A percentile compares a stretch with the other conserved stretches of the same genome.
phyloP scores from a whole-genome alignment of 2,888 invertebrate species.

The Cremastobaeus sp. region DNA sequence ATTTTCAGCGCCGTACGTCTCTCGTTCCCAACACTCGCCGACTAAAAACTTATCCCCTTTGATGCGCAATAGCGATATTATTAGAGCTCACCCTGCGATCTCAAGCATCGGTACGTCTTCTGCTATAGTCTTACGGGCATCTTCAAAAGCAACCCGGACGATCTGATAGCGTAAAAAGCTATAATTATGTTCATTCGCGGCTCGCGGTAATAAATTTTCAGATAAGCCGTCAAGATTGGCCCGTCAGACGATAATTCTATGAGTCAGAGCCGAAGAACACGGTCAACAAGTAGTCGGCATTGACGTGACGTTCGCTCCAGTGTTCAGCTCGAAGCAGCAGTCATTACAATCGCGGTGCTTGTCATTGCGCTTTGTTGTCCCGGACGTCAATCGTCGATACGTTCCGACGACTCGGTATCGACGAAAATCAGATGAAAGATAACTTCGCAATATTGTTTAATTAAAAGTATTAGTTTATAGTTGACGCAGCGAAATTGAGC shows the following conservation, averaged over 20 bases:
- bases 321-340: slow-evolving; percentile 64
- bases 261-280: slow-evolving; percentile 61
- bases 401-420: background rate
- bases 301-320: slow-evolving; percentile 62
- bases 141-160: slow-evolving; percentile 52
- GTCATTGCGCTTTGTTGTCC: slow-evolving; percentile 48
- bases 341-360: slow-evolving; percentile 63
- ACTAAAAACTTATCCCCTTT: slow-evolving; percentile 7
- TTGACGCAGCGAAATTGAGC: too few relatives aligned
- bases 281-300: slow-evolving; percentile 72
- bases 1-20: slow-evolving; percentile 6
- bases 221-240: slow-evolving; percentile 70
- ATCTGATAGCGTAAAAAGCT: slow-evolving; percentile 65
- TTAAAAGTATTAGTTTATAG: too few relatives aligned
- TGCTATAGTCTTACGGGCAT: slow-evolving; percentile 13
- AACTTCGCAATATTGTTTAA: too few relatives aligned
- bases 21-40: background rate
- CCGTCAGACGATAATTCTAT: slow-evolving; percentile 70
- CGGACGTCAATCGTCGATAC: slow-evolving; percentile 26
- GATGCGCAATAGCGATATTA: slow-evolving; percentile 30
- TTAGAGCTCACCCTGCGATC: slow-evolving; percentile 1
- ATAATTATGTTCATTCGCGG: slow-evolving; percentile 73
- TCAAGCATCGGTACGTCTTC: slow-evolving; percentile 11
- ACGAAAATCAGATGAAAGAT: slow-evolving; percentile 12
- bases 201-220: slow-evolving; percentile 71